Percentiles rank a stretch among this genome's conserved stretches.
These are phyloP conservation scores for Akabosia matsudoensis DNA, from an alignment of 1,140 invertebrate genomes.

Conservation along the genomic window DNA sequence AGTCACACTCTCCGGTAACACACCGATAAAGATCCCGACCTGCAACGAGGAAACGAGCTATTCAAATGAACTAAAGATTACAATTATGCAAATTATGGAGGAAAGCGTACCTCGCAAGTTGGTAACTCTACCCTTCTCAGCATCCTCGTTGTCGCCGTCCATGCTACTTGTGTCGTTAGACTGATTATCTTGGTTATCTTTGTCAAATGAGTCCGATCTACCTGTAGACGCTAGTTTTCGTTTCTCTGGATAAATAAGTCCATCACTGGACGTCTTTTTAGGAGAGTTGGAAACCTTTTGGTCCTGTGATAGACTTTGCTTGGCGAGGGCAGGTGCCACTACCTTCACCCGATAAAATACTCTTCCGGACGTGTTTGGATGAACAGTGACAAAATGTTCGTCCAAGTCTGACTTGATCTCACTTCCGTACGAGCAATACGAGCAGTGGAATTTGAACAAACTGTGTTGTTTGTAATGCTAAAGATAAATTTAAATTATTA, in stretches of 20 bases:
- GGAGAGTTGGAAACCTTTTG: too few relatives aligned
- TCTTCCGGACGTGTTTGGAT: slow-evolving; percentile 53
- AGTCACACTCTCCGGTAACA: slow-evolving; percentile 53
- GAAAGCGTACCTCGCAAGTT: neutral
- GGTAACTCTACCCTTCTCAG: slow-evolving; percentile 1
- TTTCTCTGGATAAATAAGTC: neutral
- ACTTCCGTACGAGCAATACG: slow-evolving; percentile 55
- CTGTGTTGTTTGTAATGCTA: slow-evolving; percentile 53
- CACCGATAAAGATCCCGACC: slow-evolving; percentile 56
- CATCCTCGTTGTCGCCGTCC: slow-evolving; percentile 9
- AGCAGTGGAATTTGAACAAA: slow-evolving; percentile 56
- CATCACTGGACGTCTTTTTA: neutral
- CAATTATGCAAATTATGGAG: neutral
- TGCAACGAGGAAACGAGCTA: slow-evolving; percentile 50
- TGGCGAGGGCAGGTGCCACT: too few relatives aligned
- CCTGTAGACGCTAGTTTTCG: neutral
- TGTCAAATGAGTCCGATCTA: neutral
- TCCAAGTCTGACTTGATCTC: slow-evolving; percentile 53
- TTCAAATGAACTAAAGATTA: slow-evolving; percentile 17
- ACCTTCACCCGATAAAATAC: slow-evolving; percentile 51
- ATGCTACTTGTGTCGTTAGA: neutral
- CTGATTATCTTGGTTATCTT: neutral
- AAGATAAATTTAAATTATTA: slow-evolving; percentile 3
- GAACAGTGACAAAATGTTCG: slow-evolving; percentile 53
- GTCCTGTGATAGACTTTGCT: neutral